Evolutionary conservation across 2,888 invertebrate genomes (phyloP).

Genomic region (Pachycephus smyrnensis): DNA sequence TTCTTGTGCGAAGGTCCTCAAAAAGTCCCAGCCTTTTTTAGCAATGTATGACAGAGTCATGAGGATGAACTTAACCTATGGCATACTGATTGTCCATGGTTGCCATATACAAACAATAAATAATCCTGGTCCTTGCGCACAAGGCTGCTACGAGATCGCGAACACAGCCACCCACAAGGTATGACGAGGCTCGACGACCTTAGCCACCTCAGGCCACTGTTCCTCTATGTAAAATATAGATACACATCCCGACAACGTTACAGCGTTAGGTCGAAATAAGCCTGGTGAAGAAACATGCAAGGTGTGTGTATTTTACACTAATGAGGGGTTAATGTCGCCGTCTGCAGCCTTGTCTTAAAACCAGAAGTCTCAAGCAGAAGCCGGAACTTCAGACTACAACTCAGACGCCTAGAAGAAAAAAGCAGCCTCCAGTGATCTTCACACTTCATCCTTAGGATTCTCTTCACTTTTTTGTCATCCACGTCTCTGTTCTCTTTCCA

Average conservation of each 20-base stretch:
- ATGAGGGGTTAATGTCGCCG: conserved; percentile 51
- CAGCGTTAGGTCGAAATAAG: background rate
- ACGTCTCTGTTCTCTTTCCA: background rate
- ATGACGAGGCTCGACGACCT: conserved; percentile 15
- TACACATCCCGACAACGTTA: background rate
- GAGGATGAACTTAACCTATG: background rate
- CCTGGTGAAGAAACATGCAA: background rate
- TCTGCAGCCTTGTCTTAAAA: conserved; percentile 31
- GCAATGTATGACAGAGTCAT: background rate
- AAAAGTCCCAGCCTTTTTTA: background rate
- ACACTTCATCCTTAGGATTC: background rate
- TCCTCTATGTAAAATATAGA: background rate
- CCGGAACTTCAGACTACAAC: conserved; percentile 31
- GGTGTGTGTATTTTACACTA: conserved; percentile 30
- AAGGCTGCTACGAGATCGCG: conserved; percentile 11
- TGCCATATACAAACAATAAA: background rate
- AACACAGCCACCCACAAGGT: conserved; percentile 21
- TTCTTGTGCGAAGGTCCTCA: background rate
- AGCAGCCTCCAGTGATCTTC: background rate
- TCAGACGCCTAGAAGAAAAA: background rate
- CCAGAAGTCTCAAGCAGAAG: conserved; percentile 30
- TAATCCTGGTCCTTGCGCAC: conserved; percentile 10
- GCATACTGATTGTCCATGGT: background rate
- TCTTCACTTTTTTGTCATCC: background rate
- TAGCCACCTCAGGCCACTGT: background rate